phyloP scores from a whole-genome alignment of 2,797 vertebrate species.

The Vireo griseus region DNA sequence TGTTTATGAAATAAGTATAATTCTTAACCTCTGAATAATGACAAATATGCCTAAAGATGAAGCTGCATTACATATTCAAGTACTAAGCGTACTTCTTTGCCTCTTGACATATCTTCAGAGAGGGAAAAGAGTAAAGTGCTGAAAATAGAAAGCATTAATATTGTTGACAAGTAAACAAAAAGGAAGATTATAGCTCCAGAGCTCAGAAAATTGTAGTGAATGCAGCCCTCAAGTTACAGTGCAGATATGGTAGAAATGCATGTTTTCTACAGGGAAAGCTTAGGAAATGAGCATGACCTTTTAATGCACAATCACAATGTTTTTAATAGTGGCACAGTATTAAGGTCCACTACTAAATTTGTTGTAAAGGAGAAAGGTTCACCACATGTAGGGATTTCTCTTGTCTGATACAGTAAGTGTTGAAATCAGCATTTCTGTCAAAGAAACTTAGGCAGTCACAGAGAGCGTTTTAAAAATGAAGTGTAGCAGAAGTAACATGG shows the following conservation, averaged over 20 bases:
- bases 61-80: neutral
- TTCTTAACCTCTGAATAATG: neutral
- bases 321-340: neutral
- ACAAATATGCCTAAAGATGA: neutral
- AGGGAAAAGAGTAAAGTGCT: constrained; percentile 3
- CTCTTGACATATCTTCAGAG: constrained; percentile 21
- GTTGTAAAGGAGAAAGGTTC: neutral
- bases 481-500: neutral
- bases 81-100: neutral
- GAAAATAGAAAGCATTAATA: constrained; percentile 52
- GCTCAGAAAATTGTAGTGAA: constrained; percentile 10
- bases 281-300: constrained; percentile 25
- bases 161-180: constrained; percentile 61
- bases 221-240: neutral
- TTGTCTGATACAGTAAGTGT: neutral
- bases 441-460: neutral
- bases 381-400: neutral
- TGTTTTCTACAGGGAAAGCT: constrained; percentile 12
- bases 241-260: neutral
- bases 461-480: neutral
- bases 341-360: neutral
- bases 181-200: constrained; percentile 24
- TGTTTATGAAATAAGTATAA: neutral
- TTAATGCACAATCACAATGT: neutral
- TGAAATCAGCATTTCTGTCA: constrained; percentile 16